phyloP scores from a whole-genome alignment of 2,888 invertebrate species.

The Nomada goodeniana region DNA sequence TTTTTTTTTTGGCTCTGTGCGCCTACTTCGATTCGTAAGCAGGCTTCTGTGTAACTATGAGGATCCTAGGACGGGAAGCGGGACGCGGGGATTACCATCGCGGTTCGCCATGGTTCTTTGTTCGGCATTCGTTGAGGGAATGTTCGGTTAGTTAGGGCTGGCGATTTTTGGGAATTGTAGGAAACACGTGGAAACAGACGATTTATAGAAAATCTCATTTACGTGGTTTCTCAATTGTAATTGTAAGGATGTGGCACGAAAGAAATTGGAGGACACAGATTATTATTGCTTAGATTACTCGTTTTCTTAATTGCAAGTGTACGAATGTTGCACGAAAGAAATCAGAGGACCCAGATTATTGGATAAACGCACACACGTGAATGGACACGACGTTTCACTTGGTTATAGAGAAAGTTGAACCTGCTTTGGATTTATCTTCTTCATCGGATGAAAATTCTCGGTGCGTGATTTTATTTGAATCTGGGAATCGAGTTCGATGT shows the following conservation, averaged over 20 bases:
- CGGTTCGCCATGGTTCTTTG: no score
- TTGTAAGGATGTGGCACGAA: no score
- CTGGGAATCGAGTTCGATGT: constrained; percentile 1
- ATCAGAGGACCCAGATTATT: background rate
- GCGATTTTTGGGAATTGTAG: no score
- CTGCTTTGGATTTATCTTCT: background rate
- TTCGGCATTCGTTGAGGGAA: no score
- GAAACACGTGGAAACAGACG: no score
- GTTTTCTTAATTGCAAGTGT: no score
- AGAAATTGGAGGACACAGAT: background rate
- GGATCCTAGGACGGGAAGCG: background rate
- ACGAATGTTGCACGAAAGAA: background rate
- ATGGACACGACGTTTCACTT: background rate
- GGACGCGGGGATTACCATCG: background rate
- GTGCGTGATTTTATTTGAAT: background rate
- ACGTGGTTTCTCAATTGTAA: no score
- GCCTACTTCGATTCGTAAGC: background rate
- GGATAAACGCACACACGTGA: background rate
- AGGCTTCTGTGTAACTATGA: background rate
- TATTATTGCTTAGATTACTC: background rate
- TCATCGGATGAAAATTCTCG: background rate
- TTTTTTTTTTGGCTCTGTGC: constrained; percentile 7
- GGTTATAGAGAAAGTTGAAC: background rate
- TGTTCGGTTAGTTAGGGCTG: no score
- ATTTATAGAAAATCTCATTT: no score